Conservation (phyloP, 2,797 vertebrate species). For the Tragopan temminckii region DNA sequence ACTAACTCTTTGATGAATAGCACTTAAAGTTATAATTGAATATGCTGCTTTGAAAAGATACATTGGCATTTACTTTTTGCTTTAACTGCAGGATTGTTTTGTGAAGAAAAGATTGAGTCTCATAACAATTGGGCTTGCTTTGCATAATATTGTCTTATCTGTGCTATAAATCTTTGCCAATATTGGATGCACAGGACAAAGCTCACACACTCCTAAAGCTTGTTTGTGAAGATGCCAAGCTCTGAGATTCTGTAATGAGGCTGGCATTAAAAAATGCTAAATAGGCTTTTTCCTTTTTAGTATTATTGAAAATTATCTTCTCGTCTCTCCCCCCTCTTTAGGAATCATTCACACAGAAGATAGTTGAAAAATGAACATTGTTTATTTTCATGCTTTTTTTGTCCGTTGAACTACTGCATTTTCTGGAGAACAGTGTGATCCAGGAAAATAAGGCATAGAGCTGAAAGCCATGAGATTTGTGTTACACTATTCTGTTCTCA, state of each 20-base stretch:
- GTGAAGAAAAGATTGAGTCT: background rate
- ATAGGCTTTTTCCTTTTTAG: background rate
- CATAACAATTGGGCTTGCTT: background rate
- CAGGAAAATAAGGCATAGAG: background rate
- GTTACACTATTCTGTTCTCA: background rate
- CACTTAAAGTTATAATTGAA: conserved; percentile 6
- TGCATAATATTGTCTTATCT: background rate
- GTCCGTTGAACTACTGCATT: background rate
- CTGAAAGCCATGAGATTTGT: background rate
- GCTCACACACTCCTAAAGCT: background rate
- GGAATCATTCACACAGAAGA: background rate
- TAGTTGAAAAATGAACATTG: background rate
- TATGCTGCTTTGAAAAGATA: background rate
- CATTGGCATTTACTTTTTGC: conserved; percentile 37
- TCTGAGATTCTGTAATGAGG: background rate
- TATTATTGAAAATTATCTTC: background rate
- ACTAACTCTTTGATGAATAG: conserved; percentile 16
- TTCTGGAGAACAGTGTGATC: background rate
- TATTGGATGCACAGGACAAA: background rate
- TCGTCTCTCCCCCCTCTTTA: background rate
- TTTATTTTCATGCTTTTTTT: background rate
- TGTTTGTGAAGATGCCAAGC: conserved; percentile 1
- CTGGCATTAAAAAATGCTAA: background rate
- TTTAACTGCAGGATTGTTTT: conserved; percentile 17
- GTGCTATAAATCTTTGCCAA: conserved; percentile 3